Conservation (phyloP, 2,113 vertebrate species). For the Cyanoramphus novaezelandiae region DNA sequence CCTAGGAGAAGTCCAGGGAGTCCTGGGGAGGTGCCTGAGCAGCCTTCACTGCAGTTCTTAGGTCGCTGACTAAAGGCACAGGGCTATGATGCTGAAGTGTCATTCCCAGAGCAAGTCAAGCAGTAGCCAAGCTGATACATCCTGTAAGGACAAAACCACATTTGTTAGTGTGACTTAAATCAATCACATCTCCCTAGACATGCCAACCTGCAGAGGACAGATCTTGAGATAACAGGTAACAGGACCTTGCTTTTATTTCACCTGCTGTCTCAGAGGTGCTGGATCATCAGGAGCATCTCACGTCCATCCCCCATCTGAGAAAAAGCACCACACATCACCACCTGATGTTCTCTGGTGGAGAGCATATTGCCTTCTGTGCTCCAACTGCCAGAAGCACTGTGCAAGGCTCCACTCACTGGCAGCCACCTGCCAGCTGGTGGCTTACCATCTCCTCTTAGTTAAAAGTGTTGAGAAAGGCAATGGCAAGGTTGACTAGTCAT, state of each 20-base stretch:
- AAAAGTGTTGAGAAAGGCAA: background rate
- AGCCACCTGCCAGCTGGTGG: fast-evolving
- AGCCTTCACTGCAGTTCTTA: background rate
- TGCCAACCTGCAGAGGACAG: fast-evolving
- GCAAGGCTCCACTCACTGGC: background rate
- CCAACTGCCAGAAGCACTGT: background rate
- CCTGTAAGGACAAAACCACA: background rate
- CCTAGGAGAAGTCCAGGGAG: background rate
- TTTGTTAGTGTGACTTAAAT: background rate
- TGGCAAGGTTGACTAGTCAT: background rate
- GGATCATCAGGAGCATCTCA: background rate
- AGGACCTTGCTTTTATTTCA: background rate
- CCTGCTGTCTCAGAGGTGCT: background rate
- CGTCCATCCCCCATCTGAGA: background rate
- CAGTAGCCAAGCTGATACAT: background rate
- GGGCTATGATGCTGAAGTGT: background rate
- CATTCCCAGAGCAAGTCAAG: background rate
- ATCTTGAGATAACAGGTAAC: background rate
- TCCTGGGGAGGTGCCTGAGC: fast-evolving
- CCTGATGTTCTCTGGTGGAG: background rate
- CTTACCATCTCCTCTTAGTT: background rate
- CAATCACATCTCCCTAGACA: background rate
- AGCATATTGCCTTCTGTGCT: background rate
- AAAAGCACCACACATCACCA: fast-evolving
- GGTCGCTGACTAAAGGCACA: background rate